Base-by-base conservation (phyloP, 2,888 invertebrate genomes). In the Agrotis clavis region DNA sequence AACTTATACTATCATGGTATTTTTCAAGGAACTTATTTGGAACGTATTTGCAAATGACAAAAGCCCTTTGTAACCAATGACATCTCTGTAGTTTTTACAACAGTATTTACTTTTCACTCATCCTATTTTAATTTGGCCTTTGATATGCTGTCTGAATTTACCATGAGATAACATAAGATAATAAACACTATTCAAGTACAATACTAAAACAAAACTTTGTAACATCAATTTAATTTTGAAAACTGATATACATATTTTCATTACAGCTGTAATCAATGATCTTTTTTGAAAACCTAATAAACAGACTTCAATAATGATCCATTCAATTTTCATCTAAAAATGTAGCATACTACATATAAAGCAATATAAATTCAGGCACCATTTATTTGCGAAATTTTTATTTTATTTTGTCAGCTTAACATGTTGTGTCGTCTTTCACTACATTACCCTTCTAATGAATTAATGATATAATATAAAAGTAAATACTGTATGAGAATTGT, bases 401-500 rank as follows among this genome's bases (percentile, higher is more conserved):
- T 85, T 85, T 75, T 73, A 77, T 87, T 86, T 75, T 84, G 74
- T 80, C 71, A 84, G 89, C 90, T 90, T 90, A 77, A 83, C 80
- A 73, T 77, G 64, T 72, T 84, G 83, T 88, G 86, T 83, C 80
- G 87, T 88, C 81, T 79, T 63, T 71, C 83, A 78, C 83, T 84
- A 81, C 82, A 78, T 83, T 84, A 81, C 62, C 62, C 69, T 77
- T 72, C 25, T 82, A 73, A 71, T 77, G 59, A 78, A 66, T 67
- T 77, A 75, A 79, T 79, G 67, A 77, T 81, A 70, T 59, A 48
- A 63, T 62, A 51, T 69, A 89, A 95, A 95, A 95, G 95, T 96
- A 95, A 95, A 96, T 96, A 95, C 96, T 95, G 96, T 95, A 90
- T 92, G 94, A 95, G 94, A 94, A 81, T 89, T 93, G 90, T 91